Conservation (phyloP, 2,797 vertebrate species). For the Octomys mimax region DNA sequence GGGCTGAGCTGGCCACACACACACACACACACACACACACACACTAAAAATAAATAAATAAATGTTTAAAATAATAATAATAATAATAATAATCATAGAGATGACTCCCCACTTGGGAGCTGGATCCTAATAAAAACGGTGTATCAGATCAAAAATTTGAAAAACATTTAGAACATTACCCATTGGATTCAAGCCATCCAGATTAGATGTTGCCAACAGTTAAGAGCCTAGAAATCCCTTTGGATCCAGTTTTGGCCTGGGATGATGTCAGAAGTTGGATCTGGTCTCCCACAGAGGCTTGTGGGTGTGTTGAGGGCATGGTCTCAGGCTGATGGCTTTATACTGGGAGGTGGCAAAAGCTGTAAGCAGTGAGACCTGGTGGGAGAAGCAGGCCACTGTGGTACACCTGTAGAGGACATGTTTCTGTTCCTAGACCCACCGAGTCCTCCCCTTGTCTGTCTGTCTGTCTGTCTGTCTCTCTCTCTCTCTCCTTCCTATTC, state of each 20-base stretch:
- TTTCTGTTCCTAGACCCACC: no score
- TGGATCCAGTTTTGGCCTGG: slow-evolving; percentile 94
- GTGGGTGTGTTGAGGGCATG: no score
- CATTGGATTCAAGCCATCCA: slow-evolving; percentile 92
- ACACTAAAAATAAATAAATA: no score
- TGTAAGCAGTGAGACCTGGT: background rate
- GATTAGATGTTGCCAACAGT: slow-evolving; percentile 91
- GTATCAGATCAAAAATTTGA: slow-evolving; percentile 92
- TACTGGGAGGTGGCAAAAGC: background rate
- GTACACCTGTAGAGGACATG: background rate
- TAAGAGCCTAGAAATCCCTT: slow-evolving; percentile 89
- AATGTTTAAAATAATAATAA: no score
- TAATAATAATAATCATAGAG: no score
- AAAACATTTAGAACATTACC: slow-evolving; percentile 93
- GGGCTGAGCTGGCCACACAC: no score
- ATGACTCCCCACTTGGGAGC: slow-evolving; percentile 71
- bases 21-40: no score
- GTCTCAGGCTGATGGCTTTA: background rate
- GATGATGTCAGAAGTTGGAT: slow-evolving; percentile 85
- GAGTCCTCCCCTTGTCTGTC: background rate
- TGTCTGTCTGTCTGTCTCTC: background rate
- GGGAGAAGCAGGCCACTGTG: background rate
- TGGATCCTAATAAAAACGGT: slow-evolving; percentile 93
- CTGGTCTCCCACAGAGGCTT: background rate
- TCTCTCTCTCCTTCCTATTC: background rate